Percentiles rank a stretch among this genome's conserved stretches.
Conservation (phyloP, 1,140 invertebrate genomes). For the Pygmarrhopalites habei region DNA sequence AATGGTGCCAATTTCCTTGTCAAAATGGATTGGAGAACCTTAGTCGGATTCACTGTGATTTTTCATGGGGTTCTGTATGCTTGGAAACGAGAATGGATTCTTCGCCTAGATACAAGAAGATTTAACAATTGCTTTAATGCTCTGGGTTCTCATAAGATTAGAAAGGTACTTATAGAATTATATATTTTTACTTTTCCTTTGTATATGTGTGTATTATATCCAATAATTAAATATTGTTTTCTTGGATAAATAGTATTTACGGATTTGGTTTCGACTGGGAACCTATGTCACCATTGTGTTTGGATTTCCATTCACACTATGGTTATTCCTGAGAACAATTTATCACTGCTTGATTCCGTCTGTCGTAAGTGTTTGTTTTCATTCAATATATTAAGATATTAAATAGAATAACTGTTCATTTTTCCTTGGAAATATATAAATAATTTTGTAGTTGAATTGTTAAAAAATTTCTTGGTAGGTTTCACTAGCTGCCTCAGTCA, state of each 20-base stretch:
- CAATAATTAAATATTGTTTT: too few relatives aligned
- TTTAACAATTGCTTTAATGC: constrained; percentile 32
- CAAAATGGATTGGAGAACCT: constrained; percentile 38
- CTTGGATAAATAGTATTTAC: too few relatives aligned
- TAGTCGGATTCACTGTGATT: constrained; percentile 37
- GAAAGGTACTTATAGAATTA: too few relatives aligned
- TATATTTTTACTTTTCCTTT: too few relatives aligned
- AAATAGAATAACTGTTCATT: not conserved
- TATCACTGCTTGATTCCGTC: constrained; percentile 28
- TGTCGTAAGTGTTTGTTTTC: constrained; percentile 33
- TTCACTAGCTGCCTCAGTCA: constrained; percentile 21
- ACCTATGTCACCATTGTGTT: constrained; percentile 32
- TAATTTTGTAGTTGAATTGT: not conserved
- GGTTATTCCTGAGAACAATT: constrained; percentile 35
- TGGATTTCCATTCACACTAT: constrained; percentile 37
- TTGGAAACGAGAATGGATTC: constrained; percentile 26
- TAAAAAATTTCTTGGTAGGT: constrained; percentile 17
- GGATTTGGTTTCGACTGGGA: constrained; percentile 37
- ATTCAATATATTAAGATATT: not conserved
- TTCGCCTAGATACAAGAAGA: constrained; percentile 31
- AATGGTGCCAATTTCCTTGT: not conserved
- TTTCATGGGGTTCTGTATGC: constrained; percentile 35
- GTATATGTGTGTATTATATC: too few relatives aligned
- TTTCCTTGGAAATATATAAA: not conserved
- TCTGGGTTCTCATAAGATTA: constrained; percentile 18